phyloP scores from a whole-genome alignment of 2,797 vertebrate genomes.

The Strix occidentalis region DNA sequence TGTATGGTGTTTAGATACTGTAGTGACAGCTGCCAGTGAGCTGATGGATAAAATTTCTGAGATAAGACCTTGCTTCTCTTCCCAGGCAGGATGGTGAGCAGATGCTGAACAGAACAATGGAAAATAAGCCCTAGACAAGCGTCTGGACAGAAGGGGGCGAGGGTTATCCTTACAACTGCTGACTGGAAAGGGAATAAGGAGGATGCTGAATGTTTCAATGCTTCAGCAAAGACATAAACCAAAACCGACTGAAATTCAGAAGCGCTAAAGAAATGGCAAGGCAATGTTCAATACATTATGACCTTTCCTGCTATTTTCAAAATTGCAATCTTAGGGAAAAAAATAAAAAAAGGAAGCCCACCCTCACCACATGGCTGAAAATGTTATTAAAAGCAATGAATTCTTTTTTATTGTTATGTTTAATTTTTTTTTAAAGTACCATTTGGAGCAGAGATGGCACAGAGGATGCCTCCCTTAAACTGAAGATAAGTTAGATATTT shows the following conservation, averaged over 20 bases:
- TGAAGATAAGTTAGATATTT: constrained; percentile 50
- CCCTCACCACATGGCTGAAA: neutral
- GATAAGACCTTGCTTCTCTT: neutral
- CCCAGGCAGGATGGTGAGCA: neutral
- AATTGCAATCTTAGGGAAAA: neutral
- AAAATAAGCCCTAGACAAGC: neutral
- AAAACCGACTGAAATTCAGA: neutral
- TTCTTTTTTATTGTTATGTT: constrained; percentile 50
- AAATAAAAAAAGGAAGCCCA: neutral
- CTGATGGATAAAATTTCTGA: neutral
- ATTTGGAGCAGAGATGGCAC: constrained; percentile 18
- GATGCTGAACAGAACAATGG: neutral
- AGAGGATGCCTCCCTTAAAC: constrained; percentile 34
- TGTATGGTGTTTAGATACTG: neutral
- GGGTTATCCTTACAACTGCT: neutral
- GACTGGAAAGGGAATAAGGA: neutral
- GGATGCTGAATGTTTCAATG: neutral
- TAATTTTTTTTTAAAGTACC: constrained; percentile 15
- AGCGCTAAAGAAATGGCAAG: neutral
- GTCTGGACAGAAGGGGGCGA: constrained; percentile 16
- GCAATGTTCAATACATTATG: neutral
- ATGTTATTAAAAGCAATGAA: constrained; percentile 59
- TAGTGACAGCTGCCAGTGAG: constrained; percentile 15
- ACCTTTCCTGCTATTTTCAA: constrained; percentile 25
- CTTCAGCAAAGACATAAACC: neutral